Conservation (phyloP, 2,113 vertebrate species). For the Scartelaos histophorus region DNA sequence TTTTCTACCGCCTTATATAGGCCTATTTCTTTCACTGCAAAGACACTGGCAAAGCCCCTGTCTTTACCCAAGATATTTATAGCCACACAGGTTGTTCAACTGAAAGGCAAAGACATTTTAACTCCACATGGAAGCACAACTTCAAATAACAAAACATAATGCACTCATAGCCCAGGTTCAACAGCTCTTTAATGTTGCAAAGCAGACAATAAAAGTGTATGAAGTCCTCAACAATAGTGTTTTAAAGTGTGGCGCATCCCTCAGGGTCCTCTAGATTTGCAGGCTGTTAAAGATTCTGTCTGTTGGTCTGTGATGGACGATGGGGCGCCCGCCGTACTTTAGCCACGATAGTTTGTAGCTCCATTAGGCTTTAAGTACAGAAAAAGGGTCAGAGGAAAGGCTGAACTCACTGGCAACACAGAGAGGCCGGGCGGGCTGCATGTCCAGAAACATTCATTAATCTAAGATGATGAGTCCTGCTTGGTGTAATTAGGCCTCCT, state of each 20-base stretch:
- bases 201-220: constrained; percentile 56
- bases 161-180: constrained; percentile 34
- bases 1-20: constrained; percentile 62
- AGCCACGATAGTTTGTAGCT: constrained; percentile 71
- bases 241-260: constrained; percentile 59
- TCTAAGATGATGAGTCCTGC: constrained; percentile 70
- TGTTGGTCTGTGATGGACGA: constrained; percentile 70
- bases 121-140: constrained; percentile 34
- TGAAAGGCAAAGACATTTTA: constrained; percentile 47
- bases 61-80: constrained; percentile 67
- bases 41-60: constrained; percentile 53
- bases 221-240: constrained; percentile 58
- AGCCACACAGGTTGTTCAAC: constrained; percentile 53
- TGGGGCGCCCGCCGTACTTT: constrained; percentile 47
- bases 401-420: constrained; percentile 64
- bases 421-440: constrained; percentile 44
- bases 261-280: constrained; percentile 52
- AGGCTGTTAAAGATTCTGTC: constrained; percentile 65
- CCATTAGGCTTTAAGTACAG: constrained; percentile 72
- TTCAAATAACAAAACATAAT: constrained; percentile 28
- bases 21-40: constrained; percentile 63
- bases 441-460: constrained; percentile 68
- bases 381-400: constrained; percentile 67
- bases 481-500: constrained; percentile 68
- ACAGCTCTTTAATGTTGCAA: constrained; percentile 42